These are phyloP conservation scores for Trissolcus japonicus DNA, from an alignment of 2,888 invertebrate genomes.

Conservation along the genomic window DNA sequence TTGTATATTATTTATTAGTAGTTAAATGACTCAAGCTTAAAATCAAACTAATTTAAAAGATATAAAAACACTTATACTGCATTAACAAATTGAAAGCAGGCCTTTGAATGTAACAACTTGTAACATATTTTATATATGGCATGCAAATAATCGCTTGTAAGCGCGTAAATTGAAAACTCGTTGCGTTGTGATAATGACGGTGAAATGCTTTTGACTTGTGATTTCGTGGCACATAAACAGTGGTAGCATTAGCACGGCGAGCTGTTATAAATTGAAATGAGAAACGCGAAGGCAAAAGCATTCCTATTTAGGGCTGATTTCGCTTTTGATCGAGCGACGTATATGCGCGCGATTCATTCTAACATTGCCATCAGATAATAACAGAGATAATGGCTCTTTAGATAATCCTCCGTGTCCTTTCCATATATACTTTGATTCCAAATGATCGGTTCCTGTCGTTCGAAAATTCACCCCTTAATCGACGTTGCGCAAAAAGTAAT, in stretches of 20 bases:
- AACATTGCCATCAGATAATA: constrained; percentile 42
- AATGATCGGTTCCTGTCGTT: constrained; percentile 70
- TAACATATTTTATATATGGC: too few relatives aligned
- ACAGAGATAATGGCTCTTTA: constrained; percentile 57
- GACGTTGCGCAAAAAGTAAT: constrained; percentile 75
- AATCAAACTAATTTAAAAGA: too few relatives aligned
- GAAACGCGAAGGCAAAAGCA: constrained; percentile 39
- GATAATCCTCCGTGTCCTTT: constrained; percentile 58
- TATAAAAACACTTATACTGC: too few relatives aligned
- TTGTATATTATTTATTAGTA: too few relatives aligned
- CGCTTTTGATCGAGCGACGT: constrained; percentile 46
- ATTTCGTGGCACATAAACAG: constrained; percentile 34
- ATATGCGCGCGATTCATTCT: constrained; percentile 46
- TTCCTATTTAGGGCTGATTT: constrained; percentile 49
- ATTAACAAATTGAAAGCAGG: not conserved
- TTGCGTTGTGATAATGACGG: constrained; percentile 12
- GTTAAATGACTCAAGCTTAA: too few relatives aligned
- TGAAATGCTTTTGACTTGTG: constrained; percentile 41
- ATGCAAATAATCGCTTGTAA: constrained; percentile 4
- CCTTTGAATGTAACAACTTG: too few relatives aligned
- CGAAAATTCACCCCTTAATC: constrained; percentile 74
- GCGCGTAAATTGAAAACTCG: constrained; percentile 2
- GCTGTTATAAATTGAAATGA: constrained; percentile 50
- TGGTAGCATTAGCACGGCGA: constrained; percentile 29
- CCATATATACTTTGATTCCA: constrained; percentile 63